Conservation (phyloP, 64 coral and sea anemone genomes). For the Platygyra sinensis region DNA sequence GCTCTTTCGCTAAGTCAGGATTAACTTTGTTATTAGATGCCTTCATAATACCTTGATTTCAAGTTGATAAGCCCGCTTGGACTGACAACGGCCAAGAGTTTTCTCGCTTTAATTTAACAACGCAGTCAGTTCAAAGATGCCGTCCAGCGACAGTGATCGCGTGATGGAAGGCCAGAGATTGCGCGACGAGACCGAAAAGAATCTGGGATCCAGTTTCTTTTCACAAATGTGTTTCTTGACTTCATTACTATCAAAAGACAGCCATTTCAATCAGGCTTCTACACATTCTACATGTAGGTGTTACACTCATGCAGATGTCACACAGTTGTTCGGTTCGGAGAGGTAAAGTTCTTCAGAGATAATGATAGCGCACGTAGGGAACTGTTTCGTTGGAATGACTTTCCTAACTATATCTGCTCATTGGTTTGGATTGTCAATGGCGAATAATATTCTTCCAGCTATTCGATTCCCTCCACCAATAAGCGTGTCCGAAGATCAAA, state of each 20-base stretch:
- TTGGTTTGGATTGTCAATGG: neutral
- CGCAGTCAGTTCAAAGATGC: neutral
- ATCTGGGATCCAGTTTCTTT: neutral
- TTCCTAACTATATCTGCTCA: neutral
- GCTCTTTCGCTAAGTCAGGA: constrained; percentile 52
- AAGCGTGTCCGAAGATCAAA: constrained; percentile 33
- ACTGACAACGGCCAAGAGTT: neutral
- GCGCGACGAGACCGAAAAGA: neutral
- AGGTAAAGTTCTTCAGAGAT: neutral
- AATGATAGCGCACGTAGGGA: neutral
- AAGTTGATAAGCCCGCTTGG: neutral
- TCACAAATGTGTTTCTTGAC: neutral
- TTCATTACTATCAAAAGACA: neutral
- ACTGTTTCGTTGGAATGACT: neutral
- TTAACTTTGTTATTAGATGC: constrained; percentile 19
- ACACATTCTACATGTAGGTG: neutral
- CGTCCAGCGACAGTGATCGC: neutral
- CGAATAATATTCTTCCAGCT: neutral
- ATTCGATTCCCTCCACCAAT: constrained; percentile 65
- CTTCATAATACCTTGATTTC: neutral
- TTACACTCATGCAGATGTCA: neutral
- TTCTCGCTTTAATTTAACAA: neutral
- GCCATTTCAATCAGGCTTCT: neutral
- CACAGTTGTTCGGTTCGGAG: neutral
- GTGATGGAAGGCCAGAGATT: neutral